Evolutionary conservation across 2,113 vertebrate species (phyloP), one percentile per base, ranked within the genome.

Genomic region (Myocastor coypus): DNA sequence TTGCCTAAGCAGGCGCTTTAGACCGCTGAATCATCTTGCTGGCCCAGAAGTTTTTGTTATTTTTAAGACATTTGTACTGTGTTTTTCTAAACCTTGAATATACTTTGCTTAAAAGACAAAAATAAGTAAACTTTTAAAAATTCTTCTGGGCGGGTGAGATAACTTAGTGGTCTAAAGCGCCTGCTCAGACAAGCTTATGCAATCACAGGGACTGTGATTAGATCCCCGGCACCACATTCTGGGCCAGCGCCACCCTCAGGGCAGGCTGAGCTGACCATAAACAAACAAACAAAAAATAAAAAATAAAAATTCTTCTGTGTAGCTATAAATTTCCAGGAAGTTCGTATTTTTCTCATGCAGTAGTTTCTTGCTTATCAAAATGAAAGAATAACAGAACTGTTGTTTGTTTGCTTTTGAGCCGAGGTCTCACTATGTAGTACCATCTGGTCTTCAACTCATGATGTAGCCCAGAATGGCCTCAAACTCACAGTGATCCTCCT

Each of bases 21-120:
- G 46, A 46, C 46, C 46, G 46, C 4, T 46, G 46, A 46, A 46
- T 8, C 46, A 46, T 46, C 46, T 46, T 46, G 46, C 46, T 8
- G 8, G 46, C 46, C 46, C 46, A 55, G 40, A 55, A 28, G 20
- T 83, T 87, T 90, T 84, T 87, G 32, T 57, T 83, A 46, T 87
- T 94, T n/a, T 28, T 64, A 80, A 88, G 50, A 42, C 9, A 9
- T n/a, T 75, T 46, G 10, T 77, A n/a, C 84, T 89, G 73, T 92
- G 34, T 69, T 92, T 84, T 96, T 81, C 68, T 80, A 55, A 12
- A 24, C 13, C 28, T 69, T 93, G 42, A 87, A 34, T 91, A 71
- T 89, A 46, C 87, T 78, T 96, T 92, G 37, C 42, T 82, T 84
- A 37, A 64, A 80, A 92, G 32, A 87, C 37, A 80, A 85, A 69